Evolutionary conservation across 2,888 invertebrate genomes (phyloP).

Genomic region (Hofmannophila pseudospretella): DNA sequence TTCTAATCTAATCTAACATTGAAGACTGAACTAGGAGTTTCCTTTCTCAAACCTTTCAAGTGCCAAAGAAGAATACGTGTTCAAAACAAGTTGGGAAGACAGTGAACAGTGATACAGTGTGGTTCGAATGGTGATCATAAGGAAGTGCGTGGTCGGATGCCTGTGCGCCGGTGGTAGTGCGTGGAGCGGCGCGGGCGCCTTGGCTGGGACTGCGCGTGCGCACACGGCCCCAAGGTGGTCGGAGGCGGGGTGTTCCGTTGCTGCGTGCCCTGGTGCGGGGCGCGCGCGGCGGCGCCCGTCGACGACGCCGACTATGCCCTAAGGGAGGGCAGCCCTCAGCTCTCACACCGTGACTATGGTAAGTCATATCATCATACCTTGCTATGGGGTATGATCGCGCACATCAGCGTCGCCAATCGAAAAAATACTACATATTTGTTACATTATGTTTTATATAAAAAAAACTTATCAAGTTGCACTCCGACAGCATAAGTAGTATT

Average conservation of each 20-base stretch:
- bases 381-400: too few relatives aligned
- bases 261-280: constrained; percentile 89
- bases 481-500: too few relatives aligned
- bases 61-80: constrained; percentile 29
- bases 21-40: constrained; percentile 57
- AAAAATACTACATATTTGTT: too few relatives aligned
- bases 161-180: constrained; percentile 23
- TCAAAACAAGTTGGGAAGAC: constrained; percentile 4
- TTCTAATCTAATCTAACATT: constrained; percentile 47
- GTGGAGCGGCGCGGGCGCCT: constrained; percentile 68
- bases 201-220: constrained; percentile 54
- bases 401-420: too few relatives aligned
- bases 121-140: constrained; percentile 19
- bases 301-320: constrained; percentile 77
- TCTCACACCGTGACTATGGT: constrained; percentile 37
- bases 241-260: constrained; percentile 89
- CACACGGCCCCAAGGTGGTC: constrained; percentile 80
- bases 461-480: too few relatives aligned
- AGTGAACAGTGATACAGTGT: constrained; percentile 20
- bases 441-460: too few relatives aligned
- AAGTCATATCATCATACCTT: too few relatives aligned
- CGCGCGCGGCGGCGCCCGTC: constrained; percentile 82
- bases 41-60: constrained; percentile 33
- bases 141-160: constrained; percentile 6
- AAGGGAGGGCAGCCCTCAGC: constrained; percentile 62